These are phyloP conservation scores for Priocnemis perturbator DNA, from an alignment of 2,888 invertebrate genomes.

Conservation along the genomic window DNA sequence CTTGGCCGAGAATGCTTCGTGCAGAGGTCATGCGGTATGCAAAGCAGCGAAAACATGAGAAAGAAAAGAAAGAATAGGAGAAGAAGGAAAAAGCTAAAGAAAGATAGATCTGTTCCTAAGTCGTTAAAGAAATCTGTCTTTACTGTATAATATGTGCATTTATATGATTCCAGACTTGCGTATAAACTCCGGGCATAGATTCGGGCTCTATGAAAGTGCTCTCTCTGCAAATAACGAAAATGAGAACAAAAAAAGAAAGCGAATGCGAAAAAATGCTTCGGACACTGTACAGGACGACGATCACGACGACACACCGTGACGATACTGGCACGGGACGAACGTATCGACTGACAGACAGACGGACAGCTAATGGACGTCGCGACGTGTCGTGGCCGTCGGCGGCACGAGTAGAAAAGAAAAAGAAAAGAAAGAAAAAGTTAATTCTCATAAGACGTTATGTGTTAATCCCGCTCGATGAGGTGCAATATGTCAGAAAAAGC, in stretches of 20 bases:
- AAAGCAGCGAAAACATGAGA: slow-evolving; percentile 23
- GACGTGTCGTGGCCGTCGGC: slow-evolving; percentile 3
- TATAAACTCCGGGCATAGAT: slow-evolving; percentile 71
- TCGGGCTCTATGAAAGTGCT: slow-evolving; percentile 71
- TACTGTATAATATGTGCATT: slow-evolving; percentile 74
- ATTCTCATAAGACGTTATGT: slow-evolving; percentile 4
- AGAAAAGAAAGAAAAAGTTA: not conserved
- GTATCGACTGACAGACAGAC: not conserved
- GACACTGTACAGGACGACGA: slow-evolving; percentile 4
- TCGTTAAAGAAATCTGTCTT: slow-evolving; percentile 55
- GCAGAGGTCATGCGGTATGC: slow-evolving; percentile 67
- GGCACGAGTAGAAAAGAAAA: slow-evolving; percentile 1
- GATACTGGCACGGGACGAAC: not conserved
- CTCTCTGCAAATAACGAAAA: slow-evolving; percentile 57
- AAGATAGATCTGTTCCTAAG: slow-evolving; percentile 32
- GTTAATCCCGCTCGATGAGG: not conserved
- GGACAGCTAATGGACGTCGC: not conserved
- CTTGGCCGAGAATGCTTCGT: slow-evolving; percentile 48
- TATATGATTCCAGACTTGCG: slow-evolving; percentile 74
- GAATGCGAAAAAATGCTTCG: slow-evolving; percentile 7
- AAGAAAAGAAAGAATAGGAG: slow-evolving; percentile 12
- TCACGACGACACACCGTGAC: slow-evolving; percentile 5
- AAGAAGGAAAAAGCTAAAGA: slow-evolving; percentile 19
- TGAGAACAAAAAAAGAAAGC: slow-evolving; percentile 20
- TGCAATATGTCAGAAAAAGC: slow-evolving; percentile 35